Conservation (phyloP, 92 coral and sea anemone species). For the Porites lobata region DNA sequence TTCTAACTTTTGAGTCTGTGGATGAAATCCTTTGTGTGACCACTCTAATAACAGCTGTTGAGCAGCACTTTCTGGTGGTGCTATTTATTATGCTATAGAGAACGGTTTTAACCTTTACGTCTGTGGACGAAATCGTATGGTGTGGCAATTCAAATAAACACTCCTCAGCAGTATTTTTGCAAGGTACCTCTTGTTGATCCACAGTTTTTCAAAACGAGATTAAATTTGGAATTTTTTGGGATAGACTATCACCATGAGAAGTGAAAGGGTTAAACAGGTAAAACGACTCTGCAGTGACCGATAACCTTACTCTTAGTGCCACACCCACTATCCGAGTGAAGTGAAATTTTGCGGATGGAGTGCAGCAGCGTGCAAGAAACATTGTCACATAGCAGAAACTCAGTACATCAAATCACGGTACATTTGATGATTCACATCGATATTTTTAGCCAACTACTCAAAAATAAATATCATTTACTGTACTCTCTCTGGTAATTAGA, state of each 20-base stretch:
- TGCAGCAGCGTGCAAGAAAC: background rate
- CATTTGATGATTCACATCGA: background rate
- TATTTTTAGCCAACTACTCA: slow-evolving; percentile 14
- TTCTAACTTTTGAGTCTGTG: too few species aligned
- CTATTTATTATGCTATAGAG: background rate
- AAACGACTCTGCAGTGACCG: too few species aligned
- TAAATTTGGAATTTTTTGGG: background rate
- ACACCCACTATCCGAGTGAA: background rate
- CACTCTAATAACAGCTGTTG: too few species aligned
- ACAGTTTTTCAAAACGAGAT: too few species aligned
- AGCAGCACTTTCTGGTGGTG: background rate
- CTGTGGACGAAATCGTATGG: background rate
- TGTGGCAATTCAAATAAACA: background rate
- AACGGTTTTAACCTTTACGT: background rate
- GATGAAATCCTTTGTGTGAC: too few species aligned
- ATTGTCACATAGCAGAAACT: background rate
- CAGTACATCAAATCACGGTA: background rate
- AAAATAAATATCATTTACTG: background rate
- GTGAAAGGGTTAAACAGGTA: too few species aligned
- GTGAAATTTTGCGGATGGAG: background rate
- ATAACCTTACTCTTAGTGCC: background rate
- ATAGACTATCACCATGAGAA: too few species aligned
- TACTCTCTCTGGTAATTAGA: background rate
- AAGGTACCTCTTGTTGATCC: background rate
- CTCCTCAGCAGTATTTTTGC: background rate